Percentiles rank a stretch among this genome's conserved stretches.
Evolutionary conservation across 1,140 invertebrate species (phyloP).

Genomic region (Dolichoris vasculosae): DNA sequence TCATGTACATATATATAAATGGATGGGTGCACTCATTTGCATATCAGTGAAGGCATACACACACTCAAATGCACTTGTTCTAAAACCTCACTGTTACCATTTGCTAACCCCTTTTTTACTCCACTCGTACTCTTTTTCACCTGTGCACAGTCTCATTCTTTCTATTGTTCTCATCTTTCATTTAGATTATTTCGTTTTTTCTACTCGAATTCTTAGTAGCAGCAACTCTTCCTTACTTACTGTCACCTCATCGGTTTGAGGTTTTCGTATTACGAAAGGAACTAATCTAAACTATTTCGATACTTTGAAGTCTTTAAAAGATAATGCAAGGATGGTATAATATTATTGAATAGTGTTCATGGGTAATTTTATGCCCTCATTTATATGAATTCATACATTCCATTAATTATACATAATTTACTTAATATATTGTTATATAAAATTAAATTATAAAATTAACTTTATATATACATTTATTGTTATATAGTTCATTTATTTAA

Average conservation of each 20-base stretch:
- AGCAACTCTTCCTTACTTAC: slow-evolving; percentile 10
- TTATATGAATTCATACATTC: background rate
- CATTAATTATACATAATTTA: background rate
- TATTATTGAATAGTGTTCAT: background rate
- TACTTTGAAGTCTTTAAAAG: background rate
- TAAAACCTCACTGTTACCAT: background rate
- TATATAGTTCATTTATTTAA: too few relatives aligned
- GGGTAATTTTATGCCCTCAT: background rate
- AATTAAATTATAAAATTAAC: too few relatives aligned
- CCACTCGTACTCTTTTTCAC: background rate
- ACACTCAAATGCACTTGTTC: slow-evolving; percentile 8
- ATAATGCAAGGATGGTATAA: background rate
- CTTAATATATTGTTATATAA: too few relatives aligned
- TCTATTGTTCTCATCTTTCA: background rate
- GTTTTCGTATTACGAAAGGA: background rate
- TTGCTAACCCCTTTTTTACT: background rate
- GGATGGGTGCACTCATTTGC: background rate
- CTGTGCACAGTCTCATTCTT: background rate
- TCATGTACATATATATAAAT: slow-evolving; percentile 1
- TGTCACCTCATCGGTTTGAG: slow-evolving; percentile 15
- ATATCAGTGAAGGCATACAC: background rate
- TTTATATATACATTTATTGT: too few relatives aligned
- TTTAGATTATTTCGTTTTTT: slow-evolving; percentile 1
- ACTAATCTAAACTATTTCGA: background rate
- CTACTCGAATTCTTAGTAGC: slow-evolving; percentile 33